Base-by-base conservation (phyloP, 2,888 invertebrate genomes). In the Ecdyonurus torrentis region DNA sequence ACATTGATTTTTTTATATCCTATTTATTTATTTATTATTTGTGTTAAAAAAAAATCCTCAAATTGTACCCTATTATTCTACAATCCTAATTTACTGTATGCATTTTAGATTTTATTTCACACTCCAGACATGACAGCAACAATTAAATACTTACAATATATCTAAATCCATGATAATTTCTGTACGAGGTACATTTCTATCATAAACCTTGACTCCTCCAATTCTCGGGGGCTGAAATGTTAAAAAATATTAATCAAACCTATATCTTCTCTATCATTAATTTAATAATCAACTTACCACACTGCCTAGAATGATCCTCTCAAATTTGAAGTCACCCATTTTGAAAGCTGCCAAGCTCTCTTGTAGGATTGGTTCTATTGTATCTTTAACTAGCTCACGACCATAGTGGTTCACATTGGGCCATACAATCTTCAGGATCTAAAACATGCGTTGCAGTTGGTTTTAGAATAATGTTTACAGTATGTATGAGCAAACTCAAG, bases 81-180 rank as follows among this genome's bases (percentile, higher is more conserved):
- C n/a, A n/a, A n/a, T n/a, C n/a, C n/a, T n/a, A n/a, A n/a, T n/a
- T n/a, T n/a, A n/a, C n/a, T n/a, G n/a, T n/a, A n/a, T n/a, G n/a
- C n/a, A n/a, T n/a, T n/a, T n/a, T n/a, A n/a, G n/a, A n/a, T n/a
- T n/a, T n/a, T n/a, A n/a, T n/a, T n/a, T n/a, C n/a, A n/a, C n/a
- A n/a, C n/a, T n/a, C n/a, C n/a, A n/a, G n/a, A n/a, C n/a, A 55
- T 23, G 22, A 61, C 3, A 25, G 25, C 19, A 59, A 20, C 52
- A 19, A 52, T 59, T 15, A n/a, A 5, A 59, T 67, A 82, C 88
- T 84, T 75, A 91, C 88, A 92, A 90, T 65, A 98, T 78, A 77
- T 98, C 98, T 69, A 97, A 78, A 75, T 99, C 99, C 86, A 99
- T 87, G 70, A 98, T 91, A 69, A 99, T 95, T 79, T 98, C 96